phyloP scores from a whole-genome alignment of 2,113 vertebrate species.

The Balaenoptera acutorostrata region DNA sequence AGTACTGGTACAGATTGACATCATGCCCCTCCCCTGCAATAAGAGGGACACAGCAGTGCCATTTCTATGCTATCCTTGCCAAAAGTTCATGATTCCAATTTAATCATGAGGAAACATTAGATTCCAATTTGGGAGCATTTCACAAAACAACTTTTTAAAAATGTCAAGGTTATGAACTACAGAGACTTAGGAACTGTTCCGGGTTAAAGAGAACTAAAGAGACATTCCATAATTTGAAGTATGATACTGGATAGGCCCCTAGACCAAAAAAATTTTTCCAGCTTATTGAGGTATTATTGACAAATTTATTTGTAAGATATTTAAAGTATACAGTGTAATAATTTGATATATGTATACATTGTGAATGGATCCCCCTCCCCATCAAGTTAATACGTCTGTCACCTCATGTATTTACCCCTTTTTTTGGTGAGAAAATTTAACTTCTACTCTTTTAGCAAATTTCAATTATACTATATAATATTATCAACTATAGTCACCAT shows the following conservation, averaged over 20 bases:
- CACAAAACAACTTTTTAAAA: background rate
- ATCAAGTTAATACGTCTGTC: background rate
- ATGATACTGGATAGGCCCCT: background rate
- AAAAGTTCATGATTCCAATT: background rate
- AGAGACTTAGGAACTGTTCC: background rate
- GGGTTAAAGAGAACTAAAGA: background rate
- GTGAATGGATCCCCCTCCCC: background rate
- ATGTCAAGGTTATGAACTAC: background rate
- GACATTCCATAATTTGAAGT: background rate
- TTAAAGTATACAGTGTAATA: background rate
- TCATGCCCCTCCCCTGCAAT: background rate
- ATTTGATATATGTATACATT: background rate
- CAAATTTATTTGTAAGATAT: background rate
- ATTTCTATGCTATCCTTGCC: background rate
- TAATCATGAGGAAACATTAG: background rate
- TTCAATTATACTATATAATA: background rate
- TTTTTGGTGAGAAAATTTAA: background rate
- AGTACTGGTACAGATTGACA: background rate
- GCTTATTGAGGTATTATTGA: background rate
- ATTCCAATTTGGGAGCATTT: background rate
- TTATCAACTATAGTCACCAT: background rate
- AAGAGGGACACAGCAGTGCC: background rate
- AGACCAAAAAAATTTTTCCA: background rate
- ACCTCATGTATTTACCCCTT: background rate
- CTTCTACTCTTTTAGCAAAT: background rate